Conservation (phyloP, 2,888 invertebrate species). For the Steinernema hermaphroditum region DNA sequence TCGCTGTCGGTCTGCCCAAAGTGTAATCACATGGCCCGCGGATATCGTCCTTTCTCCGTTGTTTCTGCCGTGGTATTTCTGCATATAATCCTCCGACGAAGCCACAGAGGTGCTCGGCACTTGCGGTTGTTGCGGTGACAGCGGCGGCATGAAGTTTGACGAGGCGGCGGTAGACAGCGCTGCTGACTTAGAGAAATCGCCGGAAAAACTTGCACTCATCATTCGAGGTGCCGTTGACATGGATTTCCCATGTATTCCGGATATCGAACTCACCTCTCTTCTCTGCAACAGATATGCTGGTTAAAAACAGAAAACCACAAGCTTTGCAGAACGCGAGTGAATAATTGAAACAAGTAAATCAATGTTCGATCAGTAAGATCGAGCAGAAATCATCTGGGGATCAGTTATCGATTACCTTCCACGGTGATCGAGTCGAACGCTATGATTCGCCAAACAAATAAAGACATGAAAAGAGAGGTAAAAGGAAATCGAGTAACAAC, state of each 20-base stretch:
- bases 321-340: too few relatives aligned
- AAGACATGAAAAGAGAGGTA: too few relatives aligned
- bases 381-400: too few relatives aligned
- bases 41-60: constrained; percentile 12
- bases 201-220: constrained; percentile 21
- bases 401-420: too few relatives aligned
- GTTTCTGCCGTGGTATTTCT: constrained; percentile 18
- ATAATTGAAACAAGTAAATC: too few relatives aligned
- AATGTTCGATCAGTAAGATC: too few relatives aligned
- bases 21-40: constrained; percentile 24
- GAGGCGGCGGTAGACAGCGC: neutral
- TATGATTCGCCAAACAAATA: too few relatives aligned
- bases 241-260: constrained; percentile 13
- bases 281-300: constrained; percentile 1
- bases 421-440: too few relatives aligned
- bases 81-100: constrained; percentile 23
- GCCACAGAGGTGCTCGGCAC: constrained; percentile 11
- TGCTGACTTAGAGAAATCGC: neutral
- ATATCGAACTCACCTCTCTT: constrained; percentile 19
- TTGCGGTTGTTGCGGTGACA: neutral
- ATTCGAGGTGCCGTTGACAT: neutral
- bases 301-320: neutral
- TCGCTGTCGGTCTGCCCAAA: neutral
- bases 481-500: too few relatives aligned
- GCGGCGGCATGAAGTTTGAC: constrained; percentile 6